These are phyloP conservation scores for Loriculus beryllinus DNA, from an alignment of 2,797 vertebrate genomes.

Conservation along the genomic window DNA sequence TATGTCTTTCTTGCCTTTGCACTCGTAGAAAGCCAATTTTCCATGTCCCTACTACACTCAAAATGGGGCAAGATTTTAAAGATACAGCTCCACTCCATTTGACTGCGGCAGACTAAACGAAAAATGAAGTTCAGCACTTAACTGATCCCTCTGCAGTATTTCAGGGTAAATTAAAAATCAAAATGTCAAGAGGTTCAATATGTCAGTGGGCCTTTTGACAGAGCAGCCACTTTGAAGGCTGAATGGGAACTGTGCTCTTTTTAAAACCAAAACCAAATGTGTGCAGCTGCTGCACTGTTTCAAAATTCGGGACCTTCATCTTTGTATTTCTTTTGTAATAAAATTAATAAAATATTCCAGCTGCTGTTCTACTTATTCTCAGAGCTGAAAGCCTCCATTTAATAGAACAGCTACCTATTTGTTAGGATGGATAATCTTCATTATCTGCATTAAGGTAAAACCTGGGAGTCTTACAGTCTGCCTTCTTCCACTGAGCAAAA, in stretches of 20 bases:
- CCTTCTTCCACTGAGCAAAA: neutral
- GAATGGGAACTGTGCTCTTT: constrained; percentile 27
- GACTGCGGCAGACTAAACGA: constrained; percentile 36
- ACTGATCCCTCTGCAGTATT: constrained; percentile 23
- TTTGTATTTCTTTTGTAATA: neutral
- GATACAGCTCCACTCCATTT: constrained; percentile 30
- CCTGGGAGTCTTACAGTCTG: neutral
- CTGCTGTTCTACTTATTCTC: neutral
- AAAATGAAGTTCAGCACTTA: constrained; percentile 60
- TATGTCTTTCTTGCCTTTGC: constrained; percentile 42
- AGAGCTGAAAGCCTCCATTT: neutral
- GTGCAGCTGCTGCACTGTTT: constrained; percentile 2
- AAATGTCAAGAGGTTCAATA: constrained; percentile 66
- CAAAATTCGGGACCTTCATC: neutral
- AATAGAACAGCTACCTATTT: neutral
- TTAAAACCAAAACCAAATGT: constrained; percentile 27
- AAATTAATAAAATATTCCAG: constrained; percentile 35
- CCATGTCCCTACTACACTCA: neutral
- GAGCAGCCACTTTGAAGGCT: constrained; percentile 49
- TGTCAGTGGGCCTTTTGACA: constrained; percentile 55
- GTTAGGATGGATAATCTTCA: neutral
- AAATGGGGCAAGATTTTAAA: constrained; percentile 65
- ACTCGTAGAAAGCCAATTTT: constrained; percentile 44
- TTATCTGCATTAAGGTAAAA: neutral
- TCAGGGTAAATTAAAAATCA: constrained; percentile 66